Percentiles rank a stretch among this genome's conserved stretches.
These are phyloP conservation scores for Amaurobius ferox DNA, from an alignment of 2,888 invertebrate genomes.

Conservation along the genomic window DNA sequence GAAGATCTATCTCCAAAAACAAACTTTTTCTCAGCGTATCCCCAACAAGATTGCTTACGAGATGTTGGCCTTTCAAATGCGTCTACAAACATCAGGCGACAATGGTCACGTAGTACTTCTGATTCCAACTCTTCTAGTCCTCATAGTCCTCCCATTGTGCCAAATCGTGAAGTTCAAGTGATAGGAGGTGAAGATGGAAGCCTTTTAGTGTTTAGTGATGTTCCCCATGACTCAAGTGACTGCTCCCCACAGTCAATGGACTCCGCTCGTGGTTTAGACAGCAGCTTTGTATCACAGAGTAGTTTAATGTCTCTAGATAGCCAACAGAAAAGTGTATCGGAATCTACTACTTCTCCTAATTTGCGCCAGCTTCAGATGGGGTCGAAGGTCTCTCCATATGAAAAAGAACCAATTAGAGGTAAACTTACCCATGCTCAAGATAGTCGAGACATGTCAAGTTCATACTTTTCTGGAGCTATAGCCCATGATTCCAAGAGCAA, in stretches of 20 bases:
- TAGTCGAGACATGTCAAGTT: constrained; percentile 39
- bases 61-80: constrained; percentile 67
- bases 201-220: constrained; percentile 70
- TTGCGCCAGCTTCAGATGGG: constrained; percentile 37
- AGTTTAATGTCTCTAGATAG: constrained; percentile 70
- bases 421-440: constrained; percentile 58
- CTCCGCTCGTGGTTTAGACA: constrained; percentile 68
- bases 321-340: constrained; percentile 61
- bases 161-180: constrained; percentile 61
- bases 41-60: constrained; percentile 21
- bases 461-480: constrained; percentile 50
- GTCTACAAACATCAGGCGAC: constrained; percentile 75
- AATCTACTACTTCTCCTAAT: constrained; percentile 66
- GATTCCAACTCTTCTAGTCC: constrained; percentile 75
- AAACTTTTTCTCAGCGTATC: constrained; percentile 37
- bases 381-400: constrained; percentile 49
- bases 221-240: constrained; percentile 65
- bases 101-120: constrained; percentile 74
- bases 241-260: constrained; percentile 71
- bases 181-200: constrained; percentile 68
- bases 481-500: constrained; percentile 73
- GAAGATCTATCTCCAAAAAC: constrained; percentile 65
- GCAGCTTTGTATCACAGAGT: constrained; percentile 63
- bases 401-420: constrained; percentile 52
- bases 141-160: constrained; percentile 75